Evolutionary conservation across 1,140 invertebrate species (phyloP), one percentile per base, ranked within the genome.

Genomic region (Pararge aegeria): DNA sequence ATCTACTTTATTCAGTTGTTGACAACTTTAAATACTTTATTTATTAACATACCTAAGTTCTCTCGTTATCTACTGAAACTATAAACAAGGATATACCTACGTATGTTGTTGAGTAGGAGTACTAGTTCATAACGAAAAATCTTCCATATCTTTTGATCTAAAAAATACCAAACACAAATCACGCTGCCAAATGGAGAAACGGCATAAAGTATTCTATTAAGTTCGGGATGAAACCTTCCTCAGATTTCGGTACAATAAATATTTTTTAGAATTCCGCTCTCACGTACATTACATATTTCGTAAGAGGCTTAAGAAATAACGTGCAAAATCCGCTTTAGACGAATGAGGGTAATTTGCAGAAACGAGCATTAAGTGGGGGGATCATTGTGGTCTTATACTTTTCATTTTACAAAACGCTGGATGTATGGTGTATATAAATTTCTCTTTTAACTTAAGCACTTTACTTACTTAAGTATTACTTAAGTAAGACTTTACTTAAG

Each of bases 271-370:
- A 18, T 44, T 24, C 20, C 24, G 18, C 55, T 7, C 40, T 48
- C 55, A 58, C 55, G 60, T 69, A 60, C 55, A 60, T 64, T 49
- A 65, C 61, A 64, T 70, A 61, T 66, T 58, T 49, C 66, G 51
- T 63, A 58, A 66, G 55, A 66, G 48, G 37, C 55, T 58, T 40
- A 40, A 48, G 51, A 59, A 64, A 67, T 67, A 70, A 59, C 61
- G 51, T 30, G 52, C 30, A 44, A 61, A 55, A 64, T 65, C 55
- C 51, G 49, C 50, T 61, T 42, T 18, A 64, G 68, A 70, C 62
- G 65, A 70, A 73, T 70, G 71, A 55, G 49, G 42, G 56, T 61
- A 46, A 70, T 73, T 73, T 73, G 65, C 63, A 58, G 55, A 40
- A 52, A 60, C 46, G 30, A 55, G 51, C 62, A 63, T 55, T 68